A percentile compares a stretch with the other conserved stretches of the same genome.
These are phyloP conservation scores for Archivesica marissinica DNA, from an alignment of 1,140 invertebrate species.

Conservation along the genomic window DNA sequence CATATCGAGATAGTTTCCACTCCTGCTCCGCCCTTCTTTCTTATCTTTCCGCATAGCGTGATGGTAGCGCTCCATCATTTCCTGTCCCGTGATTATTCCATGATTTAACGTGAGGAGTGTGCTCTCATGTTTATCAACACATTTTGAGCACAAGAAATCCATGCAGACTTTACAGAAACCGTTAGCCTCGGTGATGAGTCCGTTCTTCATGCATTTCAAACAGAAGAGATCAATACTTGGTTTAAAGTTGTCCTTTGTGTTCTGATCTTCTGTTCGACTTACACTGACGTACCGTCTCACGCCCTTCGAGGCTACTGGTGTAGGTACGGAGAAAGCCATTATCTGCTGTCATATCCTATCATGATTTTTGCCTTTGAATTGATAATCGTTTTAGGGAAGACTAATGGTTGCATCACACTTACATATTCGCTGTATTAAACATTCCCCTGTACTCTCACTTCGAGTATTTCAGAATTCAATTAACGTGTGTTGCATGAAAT, in stretches of 20 bases:
- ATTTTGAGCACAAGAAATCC: conserved; percentile 50
- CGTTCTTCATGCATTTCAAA: conserved; percentile 11
- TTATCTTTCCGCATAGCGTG: conserved; percentile 57
- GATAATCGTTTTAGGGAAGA: too few relatives aligned
- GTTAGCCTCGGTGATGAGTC: conserved; percentile 17
- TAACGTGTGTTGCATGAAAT: too few relatives aligned
- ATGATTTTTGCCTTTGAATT: too few relatives aligned
- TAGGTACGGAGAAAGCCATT: conserved; percentile 29
- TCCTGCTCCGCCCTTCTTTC: background rate
- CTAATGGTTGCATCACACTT: too few relatives aligned
- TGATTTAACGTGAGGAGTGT: conserved; percentile 55
- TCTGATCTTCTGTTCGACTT: background rate
- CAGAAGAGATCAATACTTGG: conserved; percentile 47
- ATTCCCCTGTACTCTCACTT: too few relatives aligned
- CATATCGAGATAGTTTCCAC: conserved; percentile 34
- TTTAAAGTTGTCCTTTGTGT: conserved; percentile 17
- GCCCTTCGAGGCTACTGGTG: conserved; percentile 18
- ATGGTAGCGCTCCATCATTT: conserved; percentile 45
- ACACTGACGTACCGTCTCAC: background rate
- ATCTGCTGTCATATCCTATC: background rate
- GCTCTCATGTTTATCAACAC: conserved; percentile 52
- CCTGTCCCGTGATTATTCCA: conserved; percentile 37
- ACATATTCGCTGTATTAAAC: too few relatives aligned
- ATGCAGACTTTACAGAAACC: conserved; percentile 58
- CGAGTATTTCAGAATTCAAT: too few relatives aligned